Percentiles rank a stretch among this genome's conserved stretches.
Evolutionary conservation across 2,113 vertebrate species (phyloP).

Genomic region (Bombycilla garrulus): DNA sequence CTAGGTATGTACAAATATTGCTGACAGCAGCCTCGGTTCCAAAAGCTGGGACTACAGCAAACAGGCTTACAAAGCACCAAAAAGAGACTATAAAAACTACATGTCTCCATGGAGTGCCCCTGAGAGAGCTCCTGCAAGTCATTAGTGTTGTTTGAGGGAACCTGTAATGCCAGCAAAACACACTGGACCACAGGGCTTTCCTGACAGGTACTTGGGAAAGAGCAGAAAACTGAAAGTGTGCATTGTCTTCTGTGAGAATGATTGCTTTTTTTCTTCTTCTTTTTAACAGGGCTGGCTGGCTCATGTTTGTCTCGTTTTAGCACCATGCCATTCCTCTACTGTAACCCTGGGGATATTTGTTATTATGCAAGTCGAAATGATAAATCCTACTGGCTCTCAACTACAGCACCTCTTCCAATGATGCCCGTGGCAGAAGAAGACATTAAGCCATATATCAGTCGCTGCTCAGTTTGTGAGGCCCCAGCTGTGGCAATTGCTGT

Average conservation of each 20-base stretch:
- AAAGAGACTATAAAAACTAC: neutral
- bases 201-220: neutral
- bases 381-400: conserved; percentile 98
- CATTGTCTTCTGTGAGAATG: neutral
- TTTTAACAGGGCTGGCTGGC: conserved; percentile 86
- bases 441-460: conserved; percentile 94
- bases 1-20: conserved; percentile 78
- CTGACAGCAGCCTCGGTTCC: neutral
- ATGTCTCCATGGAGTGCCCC: neutral
- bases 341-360: conserved; percentile 93
- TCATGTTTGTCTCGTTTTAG: conserved; percentile 93
- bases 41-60: neutral
- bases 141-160: neutral
- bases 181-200: neutral
- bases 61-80: neutral
- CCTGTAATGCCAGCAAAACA: neutral
- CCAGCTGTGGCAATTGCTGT: conserved; percentile 93
- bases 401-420: conserved; percentile 95
- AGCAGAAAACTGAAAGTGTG: neutral
- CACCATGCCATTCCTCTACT: conserved; percentile 98
- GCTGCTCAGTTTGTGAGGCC: conserved; percentile 95
- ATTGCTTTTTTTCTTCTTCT: neutral
- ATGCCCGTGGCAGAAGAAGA: conserved; percentile 92
- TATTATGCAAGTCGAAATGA: conserved; percentile 96
- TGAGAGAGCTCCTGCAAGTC: neutral